Percentiles rank a stretch among this genome's conserved stretches.
Evolutionary conservation across 2,113 vertebrate species (phyloP).

Genomic region (Microcebus jonahi): DNA sequence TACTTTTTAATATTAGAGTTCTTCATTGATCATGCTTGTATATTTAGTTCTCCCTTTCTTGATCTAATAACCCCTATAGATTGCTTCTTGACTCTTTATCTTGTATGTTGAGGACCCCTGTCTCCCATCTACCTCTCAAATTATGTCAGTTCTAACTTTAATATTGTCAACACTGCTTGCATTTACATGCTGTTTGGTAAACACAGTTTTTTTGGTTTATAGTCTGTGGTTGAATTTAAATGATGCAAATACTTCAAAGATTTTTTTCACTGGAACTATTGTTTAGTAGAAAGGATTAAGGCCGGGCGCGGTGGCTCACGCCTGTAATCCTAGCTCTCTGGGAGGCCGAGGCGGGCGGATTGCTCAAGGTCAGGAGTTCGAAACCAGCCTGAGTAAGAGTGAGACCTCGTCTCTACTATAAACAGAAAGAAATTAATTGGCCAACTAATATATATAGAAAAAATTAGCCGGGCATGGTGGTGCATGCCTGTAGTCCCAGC

Average conservation of each 20-base stretch:
- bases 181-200: not conserved
- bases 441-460: no score
- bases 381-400: no score
- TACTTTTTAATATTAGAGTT: not conserved
- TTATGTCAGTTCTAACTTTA: not conserved
- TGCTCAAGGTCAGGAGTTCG: no score
- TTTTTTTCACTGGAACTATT: not conserved
- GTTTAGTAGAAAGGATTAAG: not conserved
- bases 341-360: no score
- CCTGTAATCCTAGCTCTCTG: no score
- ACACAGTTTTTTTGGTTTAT: not conserved
- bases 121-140: not conserved
- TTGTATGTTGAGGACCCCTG: not conserved
- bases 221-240: not conserved
- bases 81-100: not conserved
- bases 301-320: no score
- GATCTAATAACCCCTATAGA: not conserved
- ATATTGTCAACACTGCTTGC: not conserved
- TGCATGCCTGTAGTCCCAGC: no score
- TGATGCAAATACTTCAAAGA: not conserved
- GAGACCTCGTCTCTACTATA: no score
- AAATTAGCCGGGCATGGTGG: no score
- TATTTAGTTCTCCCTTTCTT: not conserved
- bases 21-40: not conserved
- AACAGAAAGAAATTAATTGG: no score